These are phyloP conservation scores for Petroica traversi DNA, from an alignment of 2,113 vertebrate genomes.

Conservation along the genomic window DNA sequence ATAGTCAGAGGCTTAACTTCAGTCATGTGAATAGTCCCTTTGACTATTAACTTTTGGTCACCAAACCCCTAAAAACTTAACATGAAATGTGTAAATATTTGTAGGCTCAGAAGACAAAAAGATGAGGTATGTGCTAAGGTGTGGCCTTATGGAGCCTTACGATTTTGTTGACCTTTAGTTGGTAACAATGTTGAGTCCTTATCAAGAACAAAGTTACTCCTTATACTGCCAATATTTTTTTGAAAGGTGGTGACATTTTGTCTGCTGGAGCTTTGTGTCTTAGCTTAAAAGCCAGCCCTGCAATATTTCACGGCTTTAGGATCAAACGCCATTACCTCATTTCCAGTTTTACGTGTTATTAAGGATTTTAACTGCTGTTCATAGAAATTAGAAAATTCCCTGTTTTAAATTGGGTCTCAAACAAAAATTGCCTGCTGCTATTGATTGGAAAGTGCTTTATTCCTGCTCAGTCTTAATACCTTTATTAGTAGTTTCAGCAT, in stretches of 20 bases:
- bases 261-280: neutral
- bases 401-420: neutral
- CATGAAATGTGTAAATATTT: conserved; percentile 55
- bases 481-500: neutral
- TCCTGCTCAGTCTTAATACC: neutral
- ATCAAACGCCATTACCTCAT: neutral
- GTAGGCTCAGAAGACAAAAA: conserved; percentile 27
- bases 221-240: neutral
- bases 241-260: neutral
- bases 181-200: neutral
- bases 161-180: neutral
- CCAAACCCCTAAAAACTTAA: neutral
- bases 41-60: conserved; percentile 17
- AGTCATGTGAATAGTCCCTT: conserved; percentile 19
- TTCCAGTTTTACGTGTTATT: neutral
- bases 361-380: neutral
- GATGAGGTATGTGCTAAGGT: conserved; percentile 31
- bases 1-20: neutral
- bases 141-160: neutral
- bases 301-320: neutral
- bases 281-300: neutral
- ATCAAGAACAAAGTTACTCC: neutral
- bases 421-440: neutral
- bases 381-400: neutral
- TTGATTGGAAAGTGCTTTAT: neutral